Base-by-base conservation (phyloP, 2,888 invertebrate genomes). In the Megamerina dolium region DNA sequence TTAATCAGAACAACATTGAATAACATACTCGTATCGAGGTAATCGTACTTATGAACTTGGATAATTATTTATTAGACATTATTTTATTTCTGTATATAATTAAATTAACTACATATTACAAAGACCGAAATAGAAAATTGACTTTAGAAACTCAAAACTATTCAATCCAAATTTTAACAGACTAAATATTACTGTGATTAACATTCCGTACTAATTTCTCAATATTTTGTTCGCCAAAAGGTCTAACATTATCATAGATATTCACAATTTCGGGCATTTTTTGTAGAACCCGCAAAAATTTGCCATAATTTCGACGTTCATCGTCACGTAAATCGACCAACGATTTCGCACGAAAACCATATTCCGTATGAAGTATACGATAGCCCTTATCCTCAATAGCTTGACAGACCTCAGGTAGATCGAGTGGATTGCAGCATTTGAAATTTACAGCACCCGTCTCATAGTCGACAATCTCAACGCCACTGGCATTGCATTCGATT, bases 241-340 rank as follows among this genome's bases (percentile, higher is more conserved):
- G n/a, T n/a, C 30, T 20, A 26, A 63, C 56, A 59, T 63, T 64
- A 50, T 61, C 64, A 44, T 56, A 60, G 35, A 60, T 45, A 13
- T 53, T 52, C 9, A 55, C 48, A 23, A 64, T 37, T 36, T 59
- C 59, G 13, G 41, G 31, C 23, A 56, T 42, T 29, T 49, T 27
- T 13, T 40, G 29, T 5, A 63, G 37, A 9, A 37, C 35, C 14
- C 43, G 41, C 8, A 58, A 42, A 23, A 64, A 58, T 29, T 51
- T 36, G 20, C 41, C 26, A 45, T 59, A 60, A 5, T 45, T 47
- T 4, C 36, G 37, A 8, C 35, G 26, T 17, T 57, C 52, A 3
- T 29, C 16, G 9, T 17, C 14, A 2, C 43, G 33, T 10, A 63
- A 34, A 3, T 41, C 20, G 3, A 61, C 45, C 9, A 45, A 36